Percentiles rank a stretch among this genome's conserved stretches.
Conservation (phyloP, 2,888 invertebrate species). For the Stegophylla sp. region DNA sequence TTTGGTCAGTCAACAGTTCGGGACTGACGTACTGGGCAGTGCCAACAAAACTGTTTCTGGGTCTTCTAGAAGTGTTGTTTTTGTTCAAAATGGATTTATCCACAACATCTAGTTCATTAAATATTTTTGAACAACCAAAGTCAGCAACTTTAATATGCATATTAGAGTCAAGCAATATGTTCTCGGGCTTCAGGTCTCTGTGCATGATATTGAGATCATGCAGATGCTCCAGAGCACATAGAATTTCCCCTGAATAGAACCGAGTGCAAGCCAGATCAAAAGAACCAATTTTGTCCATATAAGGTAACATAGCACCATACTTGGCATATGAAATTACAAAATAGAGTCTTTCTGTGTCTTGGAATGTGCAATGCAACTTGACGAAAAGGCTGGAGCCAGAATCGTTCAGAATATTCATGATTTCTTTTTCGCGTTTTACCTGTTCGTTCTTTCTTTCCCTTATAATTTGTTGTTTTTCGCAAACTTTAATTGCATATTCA, state of each 20-base stretch:
- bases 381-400: conserved; percentile 84
- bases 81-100: conserved; percentile 61
- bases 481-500: conserved; percentile 98
- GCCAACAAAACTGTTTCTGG: conserved; percentile 91
- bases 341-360: conserved; percentile 87
- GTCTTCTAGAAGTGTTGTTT: conserved; percentile 67
- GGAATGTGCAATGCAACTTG: conserved; percentile 93
- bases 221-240: conserved; percentile 89
- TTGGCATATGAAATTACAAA: conserved; percentile 95
- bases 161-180: conserved; percentile 91
- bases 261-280: conserved; percentile 88
- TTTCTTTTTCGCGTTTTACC: conserved; percentile 92
- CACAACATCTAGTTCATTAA: conserved; percentile 33
- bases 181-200: conserved; percentile 97
- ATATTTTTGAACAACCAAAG: conserved; percentile 93
- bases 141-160: conserved; percentile 97
- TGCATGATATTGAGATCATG: conserved; percentile 89
- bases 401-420: conserved; percentile 82
- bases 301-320: conserved; percentile 90
- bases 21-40: conserved; percentile 99
- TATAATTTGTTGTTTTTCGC: conserved; percentile 92
- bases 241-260: conserved; percentile 94
- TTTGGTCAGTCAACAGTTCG: conserved; percentile 84
- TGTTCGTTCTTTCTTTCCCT: conserved; percentile 92
- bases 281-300: conserved; percentile 87